A percentile compares a stretch with the other conserved stretches of the same genome.
phyloP scores from a whole-genome alignment of 2,113 vertebrate genomes.

The Tachuris rubrigastra region DNA sequence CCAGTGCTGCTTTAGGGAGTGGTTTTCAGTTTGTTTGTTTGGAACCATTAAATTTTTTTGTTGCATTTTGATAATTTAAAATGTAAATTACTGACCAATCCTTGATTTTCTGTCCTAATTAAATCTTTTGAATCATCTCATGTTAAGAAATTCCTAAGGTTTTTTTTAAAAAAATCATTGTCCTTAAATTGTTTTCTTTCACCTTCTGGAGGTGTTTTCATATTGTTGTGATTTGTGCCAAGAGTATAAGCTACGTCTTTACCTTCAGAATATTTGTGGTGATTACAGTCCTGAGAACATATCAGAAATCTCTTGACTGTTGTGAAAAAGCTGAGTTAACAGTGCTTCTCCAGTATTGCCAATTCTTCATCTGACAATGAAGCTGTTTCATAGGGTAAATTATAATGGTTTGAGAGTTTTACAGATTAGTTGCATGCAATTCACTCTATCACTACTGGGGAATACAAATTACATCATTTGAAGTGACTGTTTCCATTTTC shows the following conservation, averaged over 20 bases:
- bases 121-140: background rate
- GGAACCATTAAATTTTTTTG: background rate
- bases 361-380: constrained; percentile 32
- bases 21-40: background rate
- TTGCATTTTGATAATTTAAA: background rate
- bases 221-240: background rate
- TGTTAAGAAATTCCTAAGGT: background rate
- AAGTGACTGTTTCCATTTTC: constrained; percentile 42
- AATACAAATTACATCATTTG: background rate
- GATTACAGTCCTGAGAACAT: background rate
- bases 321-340: background rate
- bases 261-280: background rate
- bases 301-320: constrained; percentile 27
- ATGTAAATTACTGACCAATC: background rate
- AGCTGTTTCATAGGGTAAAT: constrained; percentile 27
- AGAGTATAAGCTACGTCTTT: background rate
- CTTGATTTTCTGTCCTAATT: background rate
- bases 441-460: background rate
- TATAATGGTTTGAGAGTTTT: constrained; percentile 27
- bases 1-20: background rate
- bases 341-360: background rate
- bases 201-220: background rate
- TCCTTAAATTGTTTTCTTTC: background rate
- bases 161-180: background rate
- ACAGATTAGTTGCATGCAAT: constrained; percentile 25